phyloP scores from a whole-genome alignment of 1,140 invertebrate genomes.

The Hycleus phaleratus region DNA sequence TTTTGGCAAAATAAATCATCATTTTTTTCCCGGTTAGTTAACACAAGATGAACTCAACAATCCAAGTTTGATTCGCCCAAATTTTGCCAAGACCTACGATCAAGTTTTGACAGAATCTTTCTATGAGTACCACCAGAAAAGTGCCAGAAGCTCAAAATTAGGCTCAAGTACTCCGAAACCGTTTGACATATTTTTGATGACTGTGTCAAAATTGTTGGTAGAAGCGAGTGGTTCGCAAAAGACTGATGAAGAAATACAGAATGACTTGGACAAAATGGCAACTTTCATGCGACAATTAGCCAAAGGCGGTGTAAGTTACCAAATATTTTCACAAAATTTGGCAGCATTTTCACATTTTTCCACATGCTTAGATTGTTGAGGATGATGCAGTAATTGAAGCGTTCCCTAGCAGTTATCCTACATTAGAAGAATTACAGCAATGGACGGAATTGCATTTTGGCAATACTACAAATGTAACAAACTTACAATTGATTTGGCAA shows the following conservation, averaged over 20 bases:
- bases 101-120: constrained; percentile 1
- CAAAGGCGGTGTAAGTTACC: constrained; percentile 16
- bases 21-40: not conserved
- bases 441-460: constrained; percentile 31
- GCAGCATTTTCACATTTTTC: not conserved
- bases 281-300: constrained; percentile 21
- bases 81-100: not conserved
- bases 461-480: not conserved
- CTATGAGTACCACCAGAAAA: not conserved
- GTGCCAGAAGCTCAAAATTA: not conserved
- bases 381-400: constrained; percentile 2
- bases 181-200: not conserved
- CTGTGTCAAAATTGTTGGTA: not conserved
- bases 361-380: constrained; percentile 18
- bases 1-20: not conserved
- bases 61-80: not conserved
- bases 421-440: constrained; percentile 27
- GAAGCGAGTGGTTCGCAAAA: not conserved
- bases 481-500: not conserved
- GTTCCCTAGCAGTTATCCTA: constrained; percentile 7
- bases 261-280: constrained; percentile 15
- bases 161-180: not conserved
- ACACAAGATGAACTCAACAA: not conserved
- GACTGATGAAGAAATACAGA: constrained; percentile 18
- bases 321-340: not conserved